Evolutionary conservation across 1,140 invertebrate genomes (phyloP), one percentile per base, ranked within the genome.

Genomic region (Pseudomyrmex gracilis): DNA sequence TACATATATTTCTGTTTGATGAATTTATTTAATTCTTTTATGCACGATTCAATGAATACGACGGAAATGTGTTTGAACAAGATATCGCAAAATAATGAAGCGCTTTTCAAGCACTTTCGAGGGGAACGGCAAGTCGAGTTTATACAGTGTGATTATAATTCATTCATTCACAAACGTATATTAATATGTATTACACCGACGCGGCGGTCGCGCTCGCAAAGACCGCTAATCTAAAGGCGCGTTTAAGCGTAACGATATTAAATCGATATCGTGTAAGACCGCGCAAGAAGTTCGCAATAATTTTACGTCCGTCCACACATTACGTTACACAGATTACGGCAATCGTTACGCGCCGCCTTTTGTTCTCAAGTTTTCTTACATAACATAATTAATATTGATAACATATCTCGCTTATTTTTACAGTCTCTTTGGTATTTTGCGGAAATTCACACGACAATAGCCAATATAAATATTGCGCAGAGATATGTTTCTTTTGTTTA

Each of bases 191-290:
- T 70, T 58, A 58, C 1, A 45, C 20, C 0, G 34, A 47, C 20
- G 24, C 5, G 5, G 24, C 5, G 5, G 10, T 53, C 7, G 10
- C 64, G 13, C 24, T 80, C 17, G n/a, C 58, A 49, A 60, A 58
- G 43, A 8, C n/a, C 53, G 20, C n/a, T 58, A 49, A 34, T 78
- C 34, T 71, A 60, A 80, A 80, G 76, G 2, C 66, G 43, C 43
- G 24, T 71, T 80, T 80, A 60, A 71, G 43, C 66, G 76, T 43
- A 71, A 71, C 43, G 2, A 9, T 71, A 49, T 71, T 22, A 24
- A 47, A 71, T 80, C 66, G 66, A 80, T 80, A 80, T 60, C 53
- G 12, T 34, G n/a, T 17, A 20, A 47, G 34, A 58, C 20, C 13
- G 20, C 20, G 45, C 47, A 60, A 22, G 13, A 7, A 49, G 20